Conservation (phyloP, 1,140 invertebrate species). For the Drosophila teissieri region DNA sequence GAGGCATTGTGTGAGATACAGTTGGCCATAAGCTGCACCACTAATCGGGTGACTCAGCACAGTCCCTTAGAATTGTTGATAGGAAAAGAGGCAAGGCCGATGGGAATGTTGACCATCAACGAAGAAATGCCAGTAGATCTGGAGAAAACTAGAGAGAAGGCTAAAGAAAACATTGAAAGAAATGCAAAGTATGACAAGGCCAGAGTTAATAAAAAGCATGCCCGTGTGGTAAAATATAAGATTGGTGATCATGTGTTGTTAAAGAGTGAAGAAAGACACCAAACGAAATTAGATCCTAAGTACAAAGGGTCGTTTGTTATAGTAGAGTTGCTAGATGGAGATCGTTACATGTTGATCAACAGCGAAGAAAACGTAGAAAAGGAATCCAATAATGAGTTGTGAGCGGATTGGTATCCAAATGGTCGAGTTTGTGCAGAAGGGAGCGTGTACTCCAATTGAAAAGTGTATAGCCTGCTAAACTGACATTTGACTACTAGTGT, state of each 20-base stretch:
- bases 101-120: no score
- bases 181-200: background rate
- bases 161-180: background rate
- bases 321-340: background rate
- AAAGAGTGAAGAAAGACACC: background rate
- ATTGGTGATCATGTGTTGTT: background rate
- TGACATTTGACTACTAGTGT: no score
- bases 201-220: background rate
- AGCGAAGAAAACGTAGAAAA: no score
- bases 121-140: background rate
- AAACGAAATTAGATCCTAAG: conserved; percentile 12
- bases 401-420: no score
- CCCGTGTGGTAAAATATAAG: background rate
- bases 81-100: no score
- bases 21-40: no score
- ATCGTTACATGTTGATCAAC: background rate
- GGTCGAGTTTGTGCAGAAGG: no score
- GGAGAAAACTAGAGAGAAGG: background rate
- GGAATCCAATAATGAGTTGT: no score
- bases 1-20: background rate
- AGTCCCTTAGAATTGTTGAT: no score
- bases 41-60: background rate
- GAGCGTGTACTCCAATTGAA: no score
- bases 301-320: conserved; percentile 1
- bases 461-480: no score